Evolutionary conservation across 2,113 vertebrate species (phyloP), one percentile per base, ranked within the genome.

Genomic region (Boulengeromyrus knoepffleri): DNA sequence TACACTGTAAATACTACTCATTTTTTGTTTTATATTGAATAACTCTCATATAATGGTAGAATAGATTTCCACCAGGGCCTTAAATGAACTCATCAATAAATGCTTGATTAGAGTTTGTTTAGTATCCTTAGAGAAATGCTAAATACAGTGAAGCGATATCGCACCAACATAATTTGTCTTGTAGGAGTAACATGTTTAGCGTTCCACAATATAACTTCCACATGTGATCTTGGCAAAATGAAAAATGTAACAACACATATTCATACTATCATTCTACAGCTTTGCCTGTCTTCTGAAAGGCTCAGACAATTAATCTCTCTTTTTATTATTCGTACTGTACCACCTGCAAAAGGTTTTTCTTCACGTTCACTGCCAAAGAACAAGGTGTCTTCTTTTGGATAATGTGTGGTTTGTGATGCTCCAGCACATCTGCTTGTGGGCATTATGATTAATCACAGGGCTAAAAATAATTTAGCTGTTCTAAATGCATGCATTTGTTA

Each of bases 391-490:
- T 88, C 46, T 46, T 88, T 56, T 52, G 89, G 84, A 74, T 87
- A 74, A 31, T n/a, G 39, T 74, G 83, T 46, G n/a, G 46, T 88
- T 77, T 53, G 58, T 52, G 70, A 70, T n/a, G 84, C 45, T 87
- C 42, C 31, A 39, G 46, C 83, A 70, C 62, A 74, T 85, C 89
- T 90, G 85, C 47, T 90, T n/a, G 84, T 88, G 85, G 85, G 46
- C 45, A 77, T 90, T 90, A 47, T 77, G 45, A 87, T 90, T 90
- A 87, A 90, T 90, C 85, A 90, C 89, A 39, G 27, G n/a, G 46
- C 89, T 74, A 90, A 90, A 87, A 90, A 90, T 88, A 87, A 50
- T 42, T 74, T 88, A 90, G 36, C 62, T n/a, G 46, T 53, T 45
- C 85, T 90, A 74, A 90, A 62, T 74, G 36, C 46, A 74, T 90